phyloP scores from a whole-genome alignment of 2,797 vertebrate species.

The Rallus crepitans region DNA sequence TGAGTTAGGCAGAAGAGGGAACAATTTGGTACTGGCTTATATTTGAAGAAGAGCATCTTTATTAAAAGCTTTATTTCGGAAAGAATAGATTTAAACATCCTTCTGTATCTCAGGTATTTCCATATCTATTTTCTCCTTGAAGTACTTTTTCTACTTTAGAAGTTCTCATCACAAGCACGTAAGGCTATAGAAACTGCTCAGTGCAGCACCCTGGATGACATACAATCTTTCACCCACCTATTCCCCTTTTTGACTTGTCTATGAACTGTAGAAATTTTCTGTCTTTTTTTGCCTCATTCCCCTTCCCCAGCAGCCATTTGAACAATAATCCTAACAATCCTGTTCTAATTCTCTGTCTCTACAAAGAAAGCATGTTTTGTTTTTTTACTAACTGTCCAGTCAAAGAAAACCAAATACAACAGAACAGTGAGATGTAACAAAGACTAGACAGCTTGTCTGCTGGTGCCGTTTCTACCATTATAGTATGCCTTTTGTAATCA shows the following conservation, averaged over 20 bases:
- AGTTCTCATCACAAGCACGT: neutral
- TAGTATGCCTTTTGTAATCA: neutral
- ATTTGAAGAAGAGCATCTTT: neutral
- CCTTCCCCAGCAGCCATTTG: neutral
- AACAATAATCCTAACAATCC: neutral
- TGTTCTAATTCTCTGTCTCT: neutral
- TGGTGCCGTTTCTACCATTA: neutral
- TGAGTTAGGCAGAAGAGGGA: neutral
- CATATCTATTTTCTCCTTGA: neutral
- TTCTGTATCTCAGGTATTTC: neutral
- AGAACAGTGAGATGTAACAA: neutral
- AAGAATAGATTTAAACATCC: neutral
- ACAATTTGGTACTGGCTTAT: neutral
- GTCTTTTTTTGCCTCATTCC: neutral
- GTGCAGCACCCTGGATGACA: neutral
- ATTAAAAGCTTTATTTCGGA: constrained; percentile 2
- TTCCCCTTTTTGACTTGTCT: neutral
- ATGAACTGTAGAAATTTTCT: neutral
- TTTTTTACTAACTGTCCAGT: neutral
- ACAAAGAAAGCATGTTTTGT: neutral
- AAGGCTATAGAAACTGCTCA: neutral
- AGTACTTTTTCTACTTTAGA: neutral
- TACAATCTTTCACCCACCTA: neutral
- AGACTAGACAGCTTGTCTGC: neutral
- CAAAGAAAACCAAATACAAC: neutral